Conservation (phyloP, 2,797 vertebrate species). For the Corythornis leucogaster region DNA sequence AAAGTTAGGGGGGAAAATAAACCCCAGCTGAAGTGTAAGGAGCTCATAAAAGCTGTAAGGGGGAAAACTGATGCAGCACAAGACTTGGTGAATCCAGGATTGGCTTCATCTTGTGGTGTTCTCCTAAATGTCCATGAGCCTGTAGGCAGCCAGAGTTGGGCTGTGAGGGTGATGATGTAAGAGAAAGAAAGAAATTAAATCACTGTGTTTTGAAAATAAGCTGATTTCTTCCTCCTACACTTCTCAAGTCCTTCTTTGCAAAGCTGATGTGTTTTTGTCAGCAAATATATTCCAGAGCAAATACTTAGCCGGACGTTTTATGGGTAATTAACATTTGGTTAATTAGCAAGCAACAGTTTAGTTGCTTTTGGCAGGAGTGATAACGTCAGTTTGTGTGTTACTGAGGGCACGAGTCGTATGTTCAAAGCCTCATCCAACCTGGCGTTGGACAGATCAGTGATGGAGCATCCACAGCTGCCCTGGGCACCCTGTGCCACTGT, state of each 20-base stretch:
- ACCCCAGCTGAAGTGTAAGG: neutral
- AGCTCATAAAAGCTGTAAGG: neutral
- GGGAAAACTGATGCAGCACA: neutral
- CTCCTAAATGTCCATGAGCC: neutral
- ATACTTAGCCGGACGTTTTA: neutral
- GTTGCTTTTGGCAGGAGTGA: neutral
- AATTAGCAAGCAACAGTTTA: neutral
- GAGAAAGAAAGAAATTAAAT: neutral
- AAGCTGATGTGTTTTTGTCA: neutral
- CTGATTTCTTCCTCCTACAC: neutral
- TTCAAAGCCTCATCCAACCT: too few relatives aligned
- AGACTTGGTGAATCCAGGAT: neutral
- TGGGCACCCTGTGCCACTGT: too few relatives aligned
- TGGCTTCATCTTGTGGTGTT: neutral
- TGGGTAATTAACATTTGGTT: neutral
- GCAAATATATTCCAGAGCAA: neutral
- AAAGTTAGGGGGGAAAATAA: neutral
- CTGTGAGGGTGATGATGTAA: neutral
- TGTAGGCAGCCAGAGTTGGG: neutral
- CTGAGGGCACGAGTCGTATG: neutral
- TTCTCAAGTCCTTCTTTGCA: neutral
- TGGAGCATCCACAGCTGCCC: too few relatives aligned
- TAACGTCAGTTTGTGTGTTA: neutral
- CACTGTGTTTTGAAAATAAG: neutral
- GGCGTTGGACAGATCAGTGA: too few relatives aligned